phyloP scores from a whole-genome alignment of 1,140 invertebrate genomes.

The Eupeodes corollae region DNA sequence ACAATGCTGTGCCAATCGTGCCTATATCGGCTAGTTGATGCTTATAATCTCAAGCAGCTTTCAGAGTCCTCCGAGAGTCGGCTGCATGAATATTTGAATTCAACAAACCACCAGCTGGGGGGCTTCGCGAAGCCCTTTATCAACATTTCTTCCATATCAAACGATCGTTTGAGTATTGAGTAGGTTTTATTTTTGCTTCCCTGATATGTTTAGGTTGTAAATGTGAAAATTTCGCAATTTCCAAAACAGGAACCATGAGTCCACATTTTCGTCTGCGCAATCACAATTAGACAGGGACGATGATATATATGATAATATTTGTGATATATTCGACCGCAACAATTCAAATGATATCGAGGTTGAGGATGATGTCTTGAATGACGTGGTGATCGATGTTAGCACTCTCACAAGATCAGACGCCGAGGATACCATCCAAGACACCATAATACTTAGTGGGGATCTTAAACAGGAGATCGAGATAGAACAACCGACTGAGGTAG shows the following conservation, averaged over 20 bases:
- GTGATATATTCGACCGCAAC: conserved; percentile 8
- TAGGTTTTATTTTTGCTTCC: too few species aligned
- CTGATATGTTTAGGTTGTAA: too few species aligned
- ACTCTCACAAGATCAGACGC: conserved; percentile 10
- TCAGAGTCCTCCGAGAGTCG: conserved; percentile 7
- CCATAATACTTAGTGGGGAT: background rate
- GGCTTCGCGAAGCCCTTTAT: too few species aligned
- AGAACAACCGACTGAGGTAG: too few species aligned
- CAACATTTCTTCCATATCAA: too few species aligned
- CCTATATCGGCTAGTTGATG: conserved; percentile 8
- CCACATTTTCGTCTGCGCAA: too few species aligned
- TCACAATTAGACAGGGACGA: background rate
- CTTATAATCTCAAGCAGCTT: conserved; percentile 9
- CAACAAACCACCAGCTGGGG: too few species aligned
- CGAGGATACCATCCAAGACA: conserved; percentile 6
- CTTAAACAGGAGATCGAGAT: too few species aligned
- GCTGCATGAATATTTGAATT: conserved; percentile 5
- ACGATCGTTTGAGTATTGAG: too few species aligned
- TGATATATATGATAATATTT: conserved; percentile 8
- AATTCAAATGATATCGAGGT: conserved; percentile 1
- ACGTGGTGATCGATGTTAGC: conserved; percentile 11
- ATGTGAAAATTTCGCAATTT: too few species aligned
- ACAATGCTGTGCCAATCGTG: conserved; percentile 10
- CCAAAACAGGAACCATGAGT: too few species aligned
- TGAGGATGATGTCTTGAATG: conserved; percentile 9